phyloP scores from a whole-genome alignment of 2,888 invertebrate species.

The Tillus elongatus region DNA sequence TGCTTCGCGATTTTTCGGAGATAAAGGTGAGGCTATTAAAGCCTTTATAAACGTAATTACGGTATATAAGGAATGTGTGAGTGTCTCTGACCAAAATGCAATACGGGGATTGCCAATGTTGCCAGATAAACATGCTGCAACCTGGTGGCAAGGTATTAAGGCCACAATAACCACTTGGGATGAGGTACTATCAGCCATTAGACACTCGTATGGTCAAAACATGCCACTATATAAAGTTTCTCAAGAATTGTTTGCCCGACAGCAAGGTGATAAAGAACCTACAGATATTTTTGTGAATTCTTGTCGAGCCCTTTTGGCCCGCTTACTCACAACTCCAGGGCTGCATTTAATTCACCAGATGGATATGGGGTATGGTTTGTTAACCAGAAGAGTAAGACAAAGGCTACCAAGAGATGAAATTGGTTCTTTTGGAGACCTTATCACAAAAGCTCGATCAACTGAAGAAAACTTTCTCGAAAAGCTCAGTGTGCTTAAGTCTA shows the following conservation, averaged over 20 bases:
- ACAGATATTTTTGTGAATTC: constrained; percentile 14
- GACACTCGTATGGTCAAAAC: constrained; percentile 3
- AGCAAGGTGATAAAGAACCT: constrained; percentile 12
- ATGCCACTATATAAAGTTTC: constrained; percentile 3
- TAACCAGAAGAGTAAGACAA: constrained; percentile 8
- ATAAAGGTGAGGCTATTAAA: constrained; percentile 8
- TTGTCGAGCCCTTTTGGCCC: constrained; percentile 7
- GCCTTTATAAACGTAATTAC: constrained; percentile 23
- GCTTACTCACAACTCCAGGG: constrained; percentile 4
- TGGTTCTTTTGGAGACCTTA: constrained; percentile 8
- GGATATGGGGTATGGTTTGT: constrained; percentile 14
- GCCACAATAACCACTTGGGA: constrained; percentile 13
- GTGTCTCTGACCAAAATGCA: constrained; percentile 20
- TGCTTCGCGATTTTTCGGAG: constrained; percentile 21
- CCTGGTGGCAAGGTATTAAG: constrained; percentile 14
- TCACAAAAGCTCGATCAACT: constrained; percentile 12
- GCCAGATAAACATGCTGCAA: constrained; percentile 18
- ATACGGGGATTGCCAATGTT: constrained; percentile 24
- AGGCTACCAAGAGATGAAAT: constrained; percentile 9
- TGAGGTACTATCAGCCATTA: constrained; percentile 17
- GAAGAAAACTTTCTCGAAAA: constrained; percentile 7
- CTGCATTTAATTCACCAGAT: constrained; percentile 9
- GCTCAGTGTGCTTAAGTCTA: not conserved
- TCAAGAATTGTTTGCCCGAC: not conserved
- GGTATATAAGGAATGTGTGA: constrained; percentile 22